Evolutionary conservation across 2,888 invertebrate species (phyloP), one percentile per base, ranked within the genome.

Genomic region (Plagiodera versicolora): DNA sequence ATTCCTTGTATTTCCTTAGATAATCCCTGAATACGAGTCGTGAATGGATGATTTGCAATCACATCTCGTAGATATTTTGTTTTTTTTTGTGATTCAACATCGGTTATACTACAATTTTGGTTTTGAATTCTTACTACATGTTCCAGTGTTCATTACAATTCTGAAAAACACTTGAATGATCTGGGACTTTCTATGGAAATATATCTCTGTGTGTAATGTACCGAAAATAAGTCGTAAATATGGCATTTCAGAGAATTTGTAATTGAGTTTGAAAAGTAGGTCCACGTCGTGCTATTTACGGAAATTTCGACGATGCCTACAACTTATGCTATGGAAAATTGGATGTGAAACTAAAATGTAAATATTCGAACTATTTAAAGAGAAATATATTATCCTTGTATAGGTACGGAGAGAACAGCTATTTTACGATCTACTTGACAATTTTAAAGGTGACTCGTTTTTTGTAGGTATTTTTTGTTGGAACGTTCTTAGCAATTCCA

Each of bases 141-240:
- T 24, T 24, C 24, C 3, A 24, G 6, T 39, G 14, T 39, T 39
- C 2, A 39, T 39, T 39, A 4, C 39, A 39, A 14, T 39, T 14
- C 39, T 39, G 14, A 4, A 14, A 39, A 39, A 39, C 14, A 14
- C 39, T 39, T 11, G n/a, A 39, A 39, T 39, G 14, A 39, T 39
- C 11, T 14, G 14, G 14, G 62, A 63, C 16, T 53, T 50, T 58
- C 49, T 58, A 45, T 45, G 46, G 50, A 56, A 60, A 55, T 56
- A 55, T 51, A 50, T 56, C 58, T 45, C 47, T 55, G 64, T 61
- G 65, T 58, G 52, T 61, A 55, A 61, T n/a, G 56, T 57, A 35
- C 44, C 28, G 18, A 46, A 48, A 58, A 58, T 53, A 58, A 24
- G 47, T 35, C 58, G 39, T 56, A 50, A 56, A 56, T 56, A 56